A percentile compares a stretch with the other conserved stretches of the same genome.
Evolutionary conservation across 2,797 vertebrate genomes (phyloP).

Genomic region (Echeneis naucrates): DNA sequence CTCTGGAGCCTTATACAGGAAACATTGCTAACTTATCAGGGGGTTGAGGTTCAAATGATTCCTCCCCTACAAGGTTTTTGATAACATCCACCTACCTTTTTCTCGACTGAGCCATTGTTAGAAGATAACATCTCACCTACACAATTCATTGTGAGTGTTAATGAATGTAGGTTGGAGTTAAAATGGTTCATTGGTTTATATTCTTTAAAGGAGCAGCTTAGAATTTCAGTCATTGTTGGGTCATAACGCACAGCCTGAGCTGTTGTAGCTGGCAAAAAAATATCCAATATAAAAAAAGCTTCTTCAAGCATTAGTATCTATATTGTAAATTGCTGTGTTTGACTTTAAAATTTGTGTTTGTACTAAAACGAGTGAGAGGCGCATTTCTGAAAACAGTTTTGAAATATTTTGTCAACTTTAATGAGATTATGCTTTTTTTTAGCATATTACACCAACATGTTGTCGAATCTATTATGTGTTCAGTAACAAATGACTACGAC

Average conservation of each 20-base stretch:
- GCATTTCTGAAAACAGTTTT: constrained; percentile 29
- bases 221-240: too few species aligned
- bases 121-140: constrained; percentile 27
- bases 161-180: constrained; percentile 24
- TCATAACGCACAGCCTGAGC: too few species aligned
- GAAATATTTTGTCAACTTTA: background rate
- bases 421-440: background rate
- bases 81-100: constrained; percentile 39
- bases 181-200: constrained; percentile 38
- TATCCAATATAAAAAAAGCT: too few species aligned
- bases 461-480: background rate
- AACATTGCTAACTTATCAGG: constrained; percentile 78
- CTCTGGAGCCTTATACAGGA: constrained; percentile 79
- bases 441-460: constrained; percentile 19
- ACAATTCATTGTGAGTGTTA: constrained; percentile 41
- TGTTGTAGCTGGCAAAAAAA: too few species aligned
- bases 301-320: background rate
- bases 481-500: too few species aligned
- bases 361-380: background rate
- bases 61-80: constrained; percentile 72
- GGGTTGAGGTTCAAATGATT: constrained; percentile 79
- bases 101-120: constrained; percentile 26
- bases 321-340: background rate
- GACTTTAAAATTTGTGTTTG: constrained; percentile 1
- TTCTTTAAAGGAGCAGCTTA: background rate